Percentiles rank a stretch among this genome's conserved stretches.
phyloP scores from a whole-genome alignment of 2,888 invertebrate genomes.

The Cotesia congregata region DNA sequence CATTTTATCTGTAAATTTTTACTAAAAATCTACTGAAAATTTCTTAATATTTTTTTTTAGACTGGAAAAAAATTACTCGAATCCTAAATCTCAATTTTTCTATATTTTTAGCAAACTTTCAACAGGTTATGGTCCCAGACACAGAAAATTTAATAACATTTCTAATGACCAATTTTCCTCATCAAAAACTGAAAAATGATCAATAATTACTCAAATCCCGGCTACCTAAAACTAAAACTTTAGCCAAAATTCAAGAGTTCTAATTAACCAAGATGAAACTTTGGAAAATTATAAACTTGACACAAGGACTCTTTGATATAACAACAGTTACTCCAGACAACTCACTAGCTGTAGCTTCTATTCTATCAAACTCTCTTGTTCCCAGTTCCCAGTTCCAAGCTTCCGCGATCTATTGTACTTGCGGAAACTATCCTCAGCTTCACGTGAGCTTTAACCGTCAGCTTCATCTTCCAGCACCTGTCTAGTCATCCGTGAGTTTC shows the following conservation, averaged over 20 bases:
- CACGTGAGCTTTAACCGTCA: neutral
- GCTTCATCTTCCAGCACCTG: neutral
- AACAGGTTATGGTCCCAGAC: too few species aligned
- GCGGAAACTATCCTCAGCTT: neutral
- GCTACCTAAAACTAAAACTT: neutral
- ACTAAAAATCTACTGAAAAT: too few species aligned
- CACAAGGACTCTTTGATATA: conserved; percentile 22
- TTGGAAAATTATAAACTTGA: conserved; percentile 35
- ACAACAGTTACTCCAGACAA: neutral
- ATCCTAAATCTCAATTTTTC: too few species aligned
- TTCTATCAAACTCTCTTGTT: neutral
- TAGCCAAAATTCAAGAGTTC: neutral
- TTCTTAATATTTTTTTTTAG: too few species aligned
- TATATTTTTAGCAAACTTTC: too few species aligned
- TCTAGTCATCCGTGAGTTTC: neutral
- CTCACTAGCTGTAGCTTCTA: neutral
- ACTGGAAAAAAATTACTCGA: too few species aligned
- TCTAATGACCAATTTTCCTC: too few species aligned
- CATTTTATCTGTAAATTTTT: too few species aligned
- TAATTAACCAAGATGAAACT: conserved; percentile 32
- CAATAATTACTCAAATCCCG: neutral
- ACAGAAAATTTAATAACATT: too few species aligned
- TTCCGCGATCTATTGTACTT: conserved; percentile 42
- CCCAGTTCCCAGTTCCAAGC: conserved; percentile 22
- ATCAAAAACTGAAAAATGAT: too few species aligned